phyloP scores from a whole-genome alignment of 1,140 invertebrate genomes.

The Zaprionus ornatus region DNA sequence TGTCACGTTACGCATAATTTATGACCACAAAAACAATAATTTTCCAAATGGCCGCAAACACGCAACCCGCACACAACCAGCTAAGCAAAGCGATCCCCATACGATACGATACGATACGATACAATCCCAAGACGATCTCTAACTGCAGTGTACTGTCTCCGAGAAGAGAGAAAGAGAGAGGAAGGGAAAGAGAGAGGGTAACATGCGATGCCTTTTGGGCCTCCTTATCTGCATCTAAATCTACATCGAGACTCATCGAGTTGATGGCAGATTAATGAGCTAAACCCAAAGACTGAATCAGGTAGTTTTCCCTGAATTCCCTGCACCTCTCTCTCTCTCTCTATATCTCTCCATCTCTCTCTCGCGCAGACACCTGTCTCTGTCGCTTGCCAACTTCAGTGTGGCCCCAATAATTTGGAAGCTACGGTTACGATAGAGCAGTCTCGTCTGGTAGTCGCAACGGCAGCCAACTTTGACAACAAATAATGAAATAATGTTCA shows the following conservation, averaged over 20 bases:
- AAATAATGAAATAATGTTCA: constrained; percentile 80
- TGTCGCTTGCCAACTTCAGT: constrained; percentile 19
- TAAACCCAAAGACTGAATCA: constrained; percentile 5
- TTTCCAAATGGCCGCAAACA: constrained; percentile 52
- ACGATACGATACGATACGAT: not conserved
- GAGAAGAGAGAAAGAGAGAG: not conserved
- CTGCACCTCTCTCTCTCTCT: not conserved
- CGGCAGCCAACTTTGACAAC: constrained; percentile 75
- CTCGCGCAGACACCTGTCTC: not conserved
- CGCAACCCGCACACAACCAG: constrained; percentile 20
- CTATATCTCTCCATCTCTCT: not conserved
- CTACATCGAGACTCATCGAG: constrained; percentile 42
- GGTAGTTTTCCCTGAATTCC: constrained; percentile 12
- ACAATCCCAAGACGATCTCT: not conserved
- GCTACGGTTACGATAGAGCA: constrained; percentile 22
- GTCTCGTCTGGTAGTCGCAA: constrained; percentile 61
- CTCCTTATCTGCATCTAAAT: constrained; percentile 23
- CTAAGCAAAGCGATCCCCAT: not conserved
- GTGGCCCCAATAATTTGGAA: constrained; percentile 34
- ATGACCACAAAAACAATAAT: constrained; percentile 71
- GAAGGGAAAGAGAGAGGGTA: not conserved
- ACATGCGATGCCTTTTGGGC: not conserved
- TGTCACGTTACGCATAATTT: constrained; percentile 84
- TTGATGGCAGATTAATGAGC: constrained; percentile 60
- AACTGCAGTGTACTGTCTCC: too few relatives aligned